Evolutionary conservation across 2,113 vertebrate genomes (phyloP).

Genomic region (Eonycteris spelaea): DNA sequence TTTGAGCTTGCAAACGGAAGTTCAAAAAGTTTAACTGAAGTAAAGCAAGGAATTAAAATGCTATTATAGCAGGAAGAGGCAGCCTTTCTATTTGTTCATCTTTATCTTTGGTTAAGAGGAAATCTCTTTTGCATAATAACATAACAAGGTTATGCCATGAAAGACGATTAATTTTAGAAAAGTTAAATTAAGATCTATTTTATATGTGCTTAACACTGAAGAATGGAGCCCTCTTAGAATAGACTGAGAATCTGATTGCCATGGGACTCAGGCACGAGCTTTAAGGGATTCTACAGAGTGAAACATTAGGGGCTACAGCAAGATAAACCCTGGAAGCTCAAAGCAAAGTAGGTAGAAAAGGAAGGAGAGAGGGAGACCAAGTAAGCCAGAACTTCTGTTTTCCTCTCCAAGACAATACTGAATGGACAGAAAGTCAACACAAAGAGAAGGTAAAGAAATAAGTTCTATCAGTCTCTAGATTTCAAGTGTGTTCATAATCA

Average conservation of each 20-base stretch:
- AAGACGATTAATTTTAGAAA: neutral
- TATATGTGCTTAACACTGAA: neutral
- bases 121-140: neutral
- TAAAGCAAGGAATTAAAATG: neutral
- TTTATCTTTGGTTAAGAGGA: neutral
- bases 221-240: neutral
- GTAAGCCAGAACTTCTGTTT: neutral
- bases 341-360: neutral
- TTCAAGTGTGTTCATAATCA: neutral
- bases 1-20: neutral
- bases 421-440: neutral
- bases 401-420: neutral
- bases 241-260: neutral
- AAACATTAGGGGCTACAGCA: neutral
- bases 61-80: neutral
- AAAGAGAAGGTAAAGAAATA: neutral
- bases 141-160: neutral
- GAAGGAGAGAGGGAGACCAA: neutral
- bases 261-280: neutral
- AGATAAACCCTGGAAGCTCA: neutral
- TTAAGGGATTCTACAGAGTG: neutral
- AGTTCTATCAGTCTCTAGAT: neutral
- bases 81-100: neutral
- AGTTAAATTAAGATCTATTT: neutral
- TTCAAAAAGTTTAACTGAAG: neutral